These are phyloP conservation scores for Unio pictorum DNA, from an alignment of 2,888 invertebrate genomes.

Conservation along the genomic window DNA sequence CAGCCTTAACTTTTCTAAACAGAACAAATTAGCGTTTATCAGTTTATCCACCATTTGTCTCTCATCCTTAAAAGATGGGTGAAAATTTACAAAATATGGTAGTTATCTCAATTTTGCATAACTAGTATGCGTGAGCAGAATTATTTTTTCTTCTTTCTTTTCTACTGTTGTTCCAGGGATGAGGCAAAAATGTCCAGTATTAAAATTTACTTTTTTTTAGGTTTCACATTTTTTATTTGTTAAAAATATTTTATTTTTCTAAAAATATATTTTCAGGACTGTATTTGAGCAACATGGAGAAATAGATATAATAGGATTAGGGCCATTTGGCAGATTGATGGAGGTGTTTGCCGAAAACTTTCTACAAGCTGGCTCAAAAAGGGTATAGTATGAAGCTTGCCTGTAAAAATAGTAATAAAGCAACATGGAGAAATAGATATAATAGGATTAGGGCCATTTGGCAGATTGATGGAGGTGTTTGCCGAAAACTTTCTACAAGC, in stretches of 20 bases:
- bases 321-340: constrained; percentile 40
- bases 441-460: constrained; percentile 41
- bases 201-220: too few species aligned
- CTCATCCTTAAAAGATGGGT: too few species aligned
- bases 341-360: constrained; percentile 49
- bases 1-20: too few species aligned
- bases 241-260: not conserved
- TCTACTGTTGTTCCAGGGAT: too few species aligned
- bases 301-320: constrained; percentile 44
- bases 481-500: constrained; percentile 42
- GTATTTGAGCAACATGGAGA: constrained; percentile 46
- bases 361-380: constrained; percentile 40
- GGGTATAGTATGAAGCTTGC: constrained; percentile 29
- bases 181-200: too few species aligned
- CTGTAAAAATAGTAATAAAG: too few species aligned
- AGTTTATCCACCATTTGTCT: too few species aligned
- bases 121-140: too few species aligned
- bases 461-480: constrained; percentile 46
- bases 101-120: too few species aligned
- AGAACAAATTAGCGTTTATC: too few species aligned
- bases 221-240: not conserved
- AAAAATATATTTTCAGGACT: constrained; percentile 31
- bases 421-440: constrained; percentile 49
- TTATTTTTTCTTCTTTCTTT: too few species aligned
- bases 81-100: too few species aligned